Conservation (phyloP, 2,888 invertebrate species). For the Nemurella pictetii region DNA sequence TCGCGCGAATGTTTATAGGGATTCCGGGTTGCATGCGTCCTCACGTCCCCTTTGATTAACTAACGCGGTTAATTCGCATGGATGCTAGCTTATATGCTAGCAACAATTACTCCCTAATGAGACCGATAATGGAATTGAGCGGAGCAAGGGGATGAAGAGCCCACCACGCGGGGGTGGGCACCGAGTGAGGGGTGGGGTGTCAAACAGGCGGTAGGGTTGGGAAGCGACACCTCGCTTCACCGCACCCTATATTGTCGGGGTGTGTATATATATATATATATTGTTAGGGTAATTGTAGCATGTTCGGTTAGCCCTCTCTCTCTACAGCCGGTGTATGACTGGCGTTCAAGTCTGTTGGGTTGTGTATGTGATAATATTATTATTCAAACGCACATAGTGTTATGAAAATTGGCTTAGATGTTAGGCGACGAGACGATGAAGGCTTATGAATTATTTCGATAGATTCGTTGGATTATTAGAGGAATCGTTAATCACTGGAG, state of each 20-base stretch:
- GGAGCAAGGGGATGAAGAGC: background rate
- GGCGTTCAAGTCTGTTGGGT: background rate
- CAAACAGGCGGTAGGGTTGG: background rate
- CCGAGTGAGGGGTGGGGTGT: background rate
- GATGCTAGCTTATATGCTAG: background rate
- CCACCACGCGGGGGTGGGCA: background rate
- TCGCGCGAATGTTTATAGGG: background rate
- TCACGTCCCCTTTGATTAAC: constrained; percentile 16
- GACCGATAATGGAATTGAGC: constrained; percentile 24
- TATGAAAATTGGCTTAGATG: background rate
- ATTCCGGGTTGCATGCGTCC: background rate
- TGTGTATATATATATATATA: too few relatives aligned
- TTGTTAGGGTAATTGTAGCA: constrained; percentile 8
- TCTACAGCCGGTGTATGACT: background rate
- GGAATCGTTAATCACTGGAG: background rate
- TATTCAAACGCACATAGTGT: background rate
- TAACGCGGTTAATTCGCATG: constrained; percentile 14
- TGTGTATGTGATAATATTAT: background rate
- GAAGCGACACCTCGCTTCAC: background rate
- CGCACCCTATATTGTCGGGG: background rate
- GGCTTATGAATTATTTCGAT: background rate
- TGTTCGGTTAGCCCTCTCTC: background rate
- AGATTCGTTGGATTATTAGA: background rate
- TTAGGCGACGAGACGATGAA: background rate
- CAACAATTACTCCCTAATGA: constrained; percentile 27